Conservation (phyloP, 2,888 invertebrate species). For the Drosophila fulvimacula region DNA sequence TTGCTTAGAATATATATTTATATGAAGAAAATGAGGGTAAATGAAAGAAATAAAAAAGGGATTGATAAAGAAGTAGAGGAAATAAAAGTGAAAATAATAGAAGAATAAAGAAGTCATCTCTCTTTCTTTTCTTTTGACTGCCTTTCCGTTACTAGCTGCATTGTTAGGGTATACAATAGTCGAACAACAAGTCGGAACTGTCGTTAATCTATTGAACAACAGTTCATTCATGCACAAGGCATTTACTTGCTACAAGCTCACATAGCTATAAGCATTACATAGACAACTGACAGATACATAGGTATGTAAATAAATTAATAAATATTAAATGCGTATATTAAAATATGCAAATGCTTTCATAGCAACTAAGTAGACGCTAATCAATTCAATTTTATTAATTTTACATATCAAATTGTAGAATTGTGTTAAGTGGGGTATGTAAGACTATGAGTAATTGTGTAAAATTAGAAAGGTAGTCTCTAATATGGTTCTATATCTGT, state of each 20-base stretch:
- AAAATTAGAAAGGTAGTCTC: too few species aligned
- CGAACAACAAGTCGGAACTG: too few species aligned
- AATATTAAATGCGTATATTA: slow-evolving; percentile 1
- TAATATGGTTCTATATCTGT: too few species aligned
- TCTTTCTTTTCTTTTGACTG: too few species aligned
- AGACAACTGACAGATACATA: slow-evolving; percentile 4
- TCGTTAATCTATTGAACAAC: background rate
- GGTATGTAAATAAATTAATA: background rate
- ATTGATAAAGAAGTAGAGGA: too few species aligned
- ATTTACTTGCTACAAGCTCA: background rate
- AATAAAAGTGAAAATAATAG: too few species aligned
- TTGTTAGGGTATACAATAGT: slow-evolving; percentile 3
- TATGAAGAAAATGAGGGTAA: too few species aligned
- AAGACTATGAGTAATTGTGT: background rate
- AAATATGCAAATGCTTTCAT: background rate
- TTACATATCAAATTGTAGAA: too few species aligned
- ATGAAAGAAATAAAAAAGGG: too few species aligned
- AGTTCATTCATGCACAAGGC: slow-evolving; percentile 10
- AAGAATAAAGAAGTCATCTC: too few species aligned
- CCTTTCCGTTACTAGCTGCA: background rate
- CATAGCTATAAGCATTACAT: background rate
- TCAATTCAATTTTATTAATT: background rate
- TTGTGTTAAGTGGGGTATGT: background rate
- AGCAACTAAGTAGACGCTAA: background rate
- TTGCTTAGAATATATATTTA: background rate